Evolutionary conservation across 2,797 vertebrate genomes (phyloP).

Genomic region (Ispidina picta): DNA sequence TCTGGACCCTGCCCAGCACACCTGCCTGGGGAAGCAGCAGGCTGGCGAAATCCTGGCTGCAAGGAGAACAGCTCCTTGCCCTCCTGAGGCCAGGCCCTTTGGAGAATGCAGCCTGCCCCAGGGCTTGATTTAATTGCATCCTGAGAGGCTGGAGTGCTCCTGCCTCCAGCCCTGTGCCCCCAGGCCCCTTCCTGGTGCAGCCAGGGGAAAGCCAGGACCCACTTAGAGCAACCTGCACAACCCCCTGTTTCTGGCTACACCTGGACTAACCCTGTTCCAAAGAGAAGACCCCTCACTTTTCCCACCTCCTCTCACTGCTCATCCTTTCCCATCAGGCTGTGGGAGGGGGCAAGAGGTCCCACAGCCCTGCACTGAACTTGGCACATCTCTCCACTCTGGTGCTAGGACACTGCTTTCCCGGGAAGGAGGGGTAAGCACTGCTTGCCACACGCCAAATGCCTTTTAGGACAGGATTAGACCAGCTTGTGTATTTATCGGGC

Average conservation of each 20-base stretch:
- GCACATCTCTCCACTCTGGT: background rate
- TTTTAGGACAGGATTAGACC: background rate
- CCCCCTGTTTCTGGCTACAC: background rate
- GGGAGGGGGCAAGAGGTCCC: background rate
- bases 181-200: background rate
- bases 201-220: background rate
- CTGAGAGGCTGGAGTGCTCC: background rate
- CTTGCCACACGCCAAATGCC: background rate
- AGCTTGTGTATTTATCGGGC: background rate
- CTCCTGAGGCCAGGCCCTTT: background rate
- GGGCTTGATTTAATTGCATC: conserved; percentile 22
- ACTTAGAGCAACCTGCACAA: background rate
- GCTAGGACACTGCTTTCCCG: background rate
- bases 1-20: background rate
- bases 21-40: background rate
- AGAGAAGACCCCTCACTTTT: background rate
- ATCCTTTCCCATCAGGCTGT: background rate
- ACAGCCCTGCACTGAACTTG: fast-evolving
- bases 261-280: background rate
- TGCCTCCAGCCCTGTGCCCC: background rate
- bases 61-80: background rate
- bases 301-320: background rate
- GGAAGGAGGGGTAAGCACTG: background rate
- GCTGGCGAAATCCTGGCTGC: background rate
- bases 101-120: background rate